These are phyloP conservation scores for Altica lythri DNA, from an alignment of 2,888 invertebrate species.

Conservation along the genomic window DNA sequence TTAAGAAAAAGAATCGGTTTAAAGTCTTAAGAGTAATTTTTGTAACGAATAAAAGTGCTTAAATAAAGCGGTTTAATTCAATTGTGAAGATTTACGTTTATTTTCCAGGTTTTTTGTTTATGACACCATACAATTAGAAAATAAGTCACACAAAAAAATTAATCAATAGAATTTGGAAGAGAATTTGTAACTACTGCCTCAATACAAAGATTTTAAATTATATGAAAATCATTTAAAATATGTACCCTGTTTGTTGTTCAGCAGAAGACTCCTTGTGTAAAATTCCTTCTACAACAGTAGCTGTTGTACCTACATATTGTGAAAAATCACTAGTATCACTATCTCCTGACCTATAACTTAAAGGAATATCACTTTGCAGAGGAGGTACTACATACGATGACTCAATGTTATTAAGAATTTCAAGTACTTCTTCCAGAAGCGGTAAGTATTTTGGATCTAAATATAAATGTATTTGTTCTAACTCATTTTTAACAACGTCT, in stretches of 20 bases:
- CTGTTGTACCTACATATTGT: conserved; percentile 44
- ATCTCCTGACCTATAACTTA: conserved; percentile 48
- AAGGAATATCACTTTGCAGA: conserved; percentile 56
- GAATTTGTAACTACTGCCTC: too few relatives aligned
- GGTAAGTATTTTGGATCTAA: conserved; percentile 56
- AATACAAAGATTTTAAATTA: too few relatives aligned
- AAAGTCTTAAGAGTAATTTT: too few relatives aligned
- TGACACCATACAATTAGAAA: too few relatives aligned
- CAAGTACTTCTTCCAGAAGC: conserved; percentile 58
- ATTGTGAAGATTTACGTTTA: too few relatives aligned
- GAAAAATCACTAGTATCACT: conserved; percentile 18
- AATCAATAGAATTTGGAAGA: too few relatives aligned
- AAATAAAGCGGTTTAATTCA: too few relatives aligned
- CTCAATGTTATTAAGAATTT: conserved; percentile 54
- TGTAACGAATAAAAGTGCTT: too few relatives aligned
- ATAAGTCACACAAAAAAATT: too few relatives aligned
- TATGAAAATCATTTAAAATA: too few relatives aligned
- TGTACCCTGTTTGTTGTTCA: conserved; percentile 46
- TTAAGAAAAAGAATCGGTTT: too few relatives aligned
- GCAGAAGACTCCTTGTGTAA: conserved; percentile 44
- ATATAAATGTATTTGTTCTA: conserved; percentile 57
- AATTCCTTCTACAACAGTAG: conserved; percentile 50
- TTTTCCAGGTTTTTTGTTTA: too few relatives aligned
- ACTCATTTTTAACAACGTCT: conserved; percentile 54
- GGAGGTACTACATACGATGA: conserved; percentile 57